These are phyloP conservation scores for Manis crassicaudata DNA, from an alignment of 2,797 vertebrate species.

Conservation along the genomic window DNA sequence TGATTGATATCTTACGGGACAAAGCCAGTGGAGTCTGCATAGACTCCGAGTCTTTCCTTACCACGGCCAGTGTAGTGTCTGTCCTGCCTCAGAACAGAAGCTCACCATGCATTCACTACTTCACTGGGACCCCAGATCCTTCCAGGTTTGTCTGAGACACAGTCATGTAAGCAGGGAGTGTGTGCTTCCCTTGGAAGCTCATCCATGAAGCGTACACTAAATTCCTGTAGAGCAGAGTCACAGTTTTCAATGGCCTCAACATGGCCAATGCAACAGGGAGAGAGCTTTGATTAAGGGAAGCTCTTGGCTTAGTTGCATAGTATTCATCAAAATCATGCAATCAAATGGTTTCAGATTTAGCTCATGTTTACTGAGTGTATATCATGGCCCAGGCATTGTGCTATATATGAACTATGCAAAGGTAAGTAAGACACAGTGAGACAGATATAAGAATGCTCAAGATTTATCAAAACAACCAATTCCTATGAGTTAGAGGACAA, in stretches of 20 bases:
- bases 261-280: too few relatives aligned
- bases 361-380: background rate
- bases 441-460: background rate
- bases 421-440: background rate
- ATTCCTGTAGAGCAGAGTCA: background rate
- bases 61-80: conserved; percentile 88
- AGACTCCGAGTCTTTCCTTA: conserved; percentile 88
- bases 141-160: conserved; percentile 83
- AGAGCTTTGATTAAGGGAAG: background rate
- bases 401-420: background rate
- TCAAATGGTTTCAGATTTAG: background rate
- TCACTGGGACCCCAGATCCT: conserved; percentile 90
- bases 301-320: background rate
- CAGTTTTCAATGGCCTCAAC: background rate
- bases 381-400: background rate
- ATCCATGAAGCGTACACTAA: accelerated
- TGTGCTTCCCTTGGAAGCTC: background rate
- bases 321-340: background rate
- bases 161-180: accelerated
- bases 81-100: conserved; percentile 87
- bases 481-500: background rate
- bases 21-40: conserved; percentile 86
- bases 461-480: background rate
- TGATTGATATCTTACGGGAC: conserved; percentile 87
- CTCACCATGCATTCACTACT: conserved; percentile 88